A percentile compares a stretch with the other conserved stretches of the same genome.
phyloP scores from a whole-genome alignment of 64 coral and sea anemone species.

The Trachythela sp. region DNA sequence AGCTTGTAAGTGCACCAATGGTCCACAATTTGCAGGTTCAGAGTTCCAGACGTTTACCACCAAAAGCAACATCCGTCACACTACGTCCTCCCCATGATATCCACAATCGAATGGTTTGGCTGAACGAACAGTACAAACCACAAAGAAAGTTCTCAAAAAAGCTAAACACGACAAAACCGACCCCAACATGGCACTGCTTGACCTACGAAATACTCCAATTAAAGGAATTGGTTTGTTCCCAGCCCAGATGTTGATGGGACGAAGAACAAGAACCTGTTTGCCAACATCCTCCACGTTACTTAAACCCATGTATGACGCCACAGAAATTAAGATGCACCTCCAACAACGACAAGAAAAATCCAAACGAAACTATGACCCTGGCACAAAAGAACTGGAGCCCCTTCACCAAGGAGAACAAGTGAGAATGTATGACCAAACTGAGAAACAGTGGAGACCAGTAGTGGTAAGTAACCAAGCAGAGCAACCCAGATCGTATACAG shows the following conservation, averaged over 20 bases:
- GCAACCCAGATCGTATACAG: too few species aligned
- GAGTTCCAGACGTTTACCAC: conserved; percentile 15
- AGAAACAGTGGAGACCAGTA: too few species aligned
- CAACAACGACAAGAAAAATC: too few species aligned
- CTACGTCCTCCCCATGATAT: conserved; percentile 22
- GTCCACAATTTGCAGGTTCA: conserved; percentile 9
- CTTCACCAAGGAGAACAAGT: too few species aligned
- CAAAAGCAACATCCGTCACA: neutral
- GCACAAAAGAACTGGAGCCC: too few species aligned
- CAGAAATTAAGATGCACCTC: too few species aligned
- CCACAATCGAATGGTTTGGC: conserved; percentile 30
- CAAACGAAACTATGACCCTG: too few species aligned
- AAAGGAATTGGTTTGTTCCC: conserved; percentile 6
- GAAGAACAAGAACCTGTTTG: conserved; percentile 14
- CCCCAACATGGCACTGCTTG: conserved; percentile 13
- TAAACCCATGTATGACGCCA: neutral
- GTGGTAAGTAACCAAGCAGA: too few species aligned
- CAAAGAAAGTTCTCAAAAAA: neutral
- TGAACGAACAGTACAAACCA: conserved; percentile 21
- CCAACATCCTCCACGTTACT: conserved; percentile 3
- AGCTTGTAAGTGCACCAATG: neutral
- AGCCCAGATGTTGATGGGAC: conserved; percentile 37
- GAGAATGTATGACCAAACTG: too few species aligned
- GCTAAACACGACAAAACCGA: conserved; percentile 27
- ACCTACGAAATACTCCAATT: conserved; percentile 26